Evolutionary conservation across 2,888 invertebrate genomes (phyloP).

Genomic region (Panopea generosa): DNA sequence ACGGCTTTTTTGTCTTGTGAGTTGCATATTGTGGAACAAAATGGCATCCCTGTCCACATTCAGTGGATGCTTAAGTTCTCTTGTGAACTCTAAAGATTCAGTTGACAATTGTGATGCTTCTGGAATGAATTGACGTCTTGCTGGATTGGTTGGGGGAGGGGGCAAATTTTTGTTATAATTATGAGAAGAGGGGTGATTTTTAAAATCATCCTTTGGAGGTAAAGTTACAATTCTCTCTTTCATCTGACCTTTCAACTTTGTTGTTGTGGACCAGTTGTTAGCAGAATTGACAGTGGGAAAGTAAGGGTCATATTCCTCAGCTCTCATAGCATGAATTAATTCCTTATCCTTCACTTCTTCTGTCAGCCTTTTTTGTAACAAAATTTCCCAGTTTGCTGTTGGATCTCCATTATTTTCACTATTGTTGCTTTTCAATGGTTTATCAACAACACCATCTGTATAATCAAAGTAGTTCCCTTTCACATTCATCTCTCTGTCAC

Average conservation of each 20-base stretch:
- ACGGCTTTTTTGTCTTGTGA: constrained; percentile 69
- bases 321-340: constrained; percentile 70
- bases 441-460: constrained; percentile 37
- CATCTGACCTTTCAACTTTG: constrained; percentile 46
- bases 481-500: constrained; percentile 14
- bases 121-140: constrained; percentile 40
- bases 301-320: constrained; percentile 51
- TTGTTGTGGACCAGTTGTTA: constrained; percentile 70
- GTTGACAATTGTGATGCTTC: constrained; percentile 59
- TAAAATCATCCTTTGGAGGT: constrained; percentile 35
- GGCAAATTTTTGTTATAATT: constrained; percentile 7
- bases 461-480: constrained; percentile 13
- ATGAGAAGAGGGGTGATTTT: not conserved
- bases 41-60: constrained; percentile 80
- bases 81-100: constrained; percentile 68
- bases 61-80: constrained; percentile 65
- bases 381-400: constrained; percentile 75
- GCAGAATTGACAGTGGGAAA: constrained; percentile 56
- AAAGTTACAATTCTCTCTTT: constrained; percentile 54
- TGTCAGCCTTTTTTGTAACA: constrained; percentile 76
- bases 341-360: constrained; percentile 82
- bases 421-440: constrained; percentile 20
- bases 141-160: constrained; percentile 46
- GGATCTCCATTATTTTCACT: constrained; percentile 23
- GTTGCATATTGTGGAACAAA: constrained; percentile 79